Evolutionary conservation across 2,113 vertebrate genomes (phyloP).

Genomic region (Pandion haliaetus): DNA sequence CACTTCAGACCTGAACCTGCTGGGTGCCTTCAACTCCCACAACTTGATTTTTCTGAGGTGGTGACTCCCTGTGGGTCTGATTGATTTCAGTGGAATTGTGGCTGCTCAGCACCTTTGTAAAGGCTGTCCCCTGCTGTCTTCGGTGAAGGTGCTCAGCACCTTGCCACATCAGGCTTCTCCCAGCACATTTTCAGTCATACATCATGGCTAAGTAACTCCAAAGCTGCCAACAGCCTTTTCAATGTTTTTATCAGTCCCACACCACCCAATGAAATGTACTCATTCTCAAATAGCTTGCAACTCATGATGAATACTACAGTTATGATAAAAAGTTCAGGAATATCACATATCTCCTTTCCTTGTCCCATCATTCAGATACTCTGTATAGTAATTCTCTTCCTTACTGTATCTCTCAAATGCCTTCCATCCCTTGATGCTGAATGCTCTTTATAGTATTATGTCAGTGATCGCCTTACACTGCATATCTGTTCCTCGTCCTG

Average conservation of each 20-base stretch:
- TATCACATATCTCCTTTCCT: not conserved
- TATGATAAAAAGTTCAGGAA: not conserved
- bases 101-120: not conserved
- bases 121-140: not conserved
- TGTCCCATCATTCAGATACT: not conserved
- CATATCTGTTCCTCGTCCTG: not conserved
- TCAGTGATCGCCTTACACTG: slow-evolving; percentile 12
- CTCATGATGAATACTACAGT: not conserved
- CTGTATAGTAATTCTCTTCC: not conserved
- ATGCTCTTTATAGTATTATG: not conserved
- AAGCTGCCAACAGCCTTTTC: not conserved
- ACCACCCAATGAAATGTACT: not conserved
- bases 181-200: not conserved
- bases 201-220: not conserved
- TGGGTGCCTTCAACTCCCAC: slow-evolving; percentile 19
- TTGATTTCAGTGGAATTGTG: not conserved
- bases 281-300: not conserved
- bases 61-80: not conserved
- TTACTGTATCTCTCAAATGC: not conserved
- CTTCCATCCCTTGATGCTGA: not conserved
- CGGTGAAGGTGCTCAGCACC: not conserved
- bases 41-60: not conserved
- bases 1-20: slow-evolving; percentile 9
- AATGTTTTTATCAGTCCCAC: not conserved
- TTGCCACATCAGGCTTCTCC: not conserved